Evolutionary conservation across 2,797 vertebrate genomes (phyloP).

Genomic region (Onychomys arenicola): DNA sequence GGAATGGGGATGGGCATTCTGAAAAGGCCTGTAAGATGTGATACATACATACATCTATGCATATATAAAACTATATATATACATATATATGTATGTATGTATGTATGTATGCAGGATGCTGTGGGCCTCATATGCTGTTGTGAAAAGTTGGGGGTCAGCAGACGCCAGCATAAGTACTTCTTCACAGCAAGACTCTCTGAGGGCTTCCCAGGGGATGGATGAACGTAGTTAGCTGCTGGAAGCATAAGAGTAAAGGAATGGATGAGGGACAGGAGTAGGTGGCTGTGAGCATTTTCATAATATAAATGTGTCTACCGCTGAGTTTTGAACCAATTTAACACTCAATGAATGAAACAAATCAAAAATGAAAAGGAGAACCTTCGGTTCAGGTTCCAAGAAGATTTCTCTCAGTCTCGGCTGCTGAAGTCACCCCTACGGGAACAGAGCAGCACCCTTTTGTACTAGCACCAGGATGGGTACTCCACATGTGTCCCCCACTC

Average conservation of each 20-base stretch:
- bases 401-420: neutral
- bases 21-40: neutral
- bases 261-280: neutral
- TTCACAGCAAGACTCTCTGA: neutral
- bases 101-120: neutral
- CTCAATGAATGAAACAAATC: constrained; percentile 7
- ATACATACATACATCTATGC: neutral
- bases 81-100: too few species aligned
- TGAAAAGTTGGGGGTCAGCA: neutral
- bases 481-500: neutral
- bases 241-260: neutral
- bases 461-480: neutral
- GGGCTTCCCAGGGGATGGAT: neutral
- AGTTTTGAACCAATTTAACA: neutral
- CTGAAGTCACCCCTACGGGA: neutral
- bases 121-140: neutral
- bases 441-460: neutral
- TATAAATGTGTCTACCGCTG: neutral
- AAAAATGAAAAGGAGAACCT: neutral
- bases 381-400: neutral
- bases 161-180: neutral
- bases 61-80: too few species aligned
- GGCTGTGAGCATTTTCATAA: neutral
- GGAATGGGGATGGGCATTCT: fast-evolving
- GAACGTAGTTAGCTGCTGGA: neutral